A percentile compares a stretch with the other conserved stretches of the same genome.
These are phyloP conservation scores for Gobio gobio DNA, from an alignment of 2,113 vertebrate species.

Conservation along the genomic window DNA sequence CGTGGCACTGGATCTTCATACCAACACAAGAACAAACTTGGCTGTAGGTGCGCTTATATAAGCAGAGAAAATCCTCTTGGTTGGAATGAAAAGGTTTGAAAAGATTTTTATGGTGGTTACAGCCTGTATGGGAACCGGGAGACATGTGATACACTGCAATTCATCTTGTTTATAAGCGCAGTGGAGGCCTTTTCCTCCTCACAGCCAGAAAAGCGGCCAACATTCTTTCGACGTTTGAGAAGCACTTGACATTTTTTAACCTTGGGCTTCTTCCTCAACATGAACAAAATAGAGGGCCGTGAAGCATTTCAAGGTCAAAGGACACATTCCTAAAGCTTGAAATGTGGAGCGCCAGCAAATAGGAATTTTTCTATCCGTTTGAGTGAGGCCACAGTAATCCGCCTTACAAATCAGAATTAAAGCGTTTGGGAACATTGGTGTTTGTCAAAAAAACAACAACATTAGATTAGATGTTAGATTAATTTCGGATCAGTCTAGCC, in stretches of 20 bases:
- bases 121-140: conserved; percentile 67
- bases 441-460: background rate
- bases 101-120: conserved; percentile 56
- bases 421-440: background rate
- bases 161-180: conserved; percentile 73
- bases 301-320: conserved; percentile 58
- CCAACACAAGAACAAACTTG: conserved; percentile 61
- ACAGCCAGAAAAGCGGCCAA: conserved; percentile 70
- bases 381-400: background rate
- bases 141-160: conserved; percentile 67
- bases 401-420: background rate
- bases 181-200: conserved; percentile 59
- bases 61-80: conserved; percentile 60
- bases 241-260: conserved; percentile 71
- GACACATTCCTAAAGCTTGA: conserved; percentile 63
- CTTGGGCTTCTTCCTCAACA: conserved; percentile 61
- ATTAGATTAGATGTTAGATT: background rate
- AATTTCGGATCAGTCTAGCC: background rate
- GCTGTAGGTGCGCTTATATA: conserved; percentile 32
- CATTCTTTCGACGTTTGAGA: conserved; percentile 72
- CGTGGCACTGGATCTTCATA: conserved; percentile 53
- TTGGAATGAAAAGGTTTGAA: conserved; percentile 57
- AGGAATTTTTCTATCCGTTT: conserved; percentile 35
- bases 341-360: conserved; percentile 45
- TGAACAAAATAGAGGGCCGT: conserved; percentile 59